Base-by-base conservation (phyloP, 2,113 vertebrate species). In the Mystacornis crossleyi region DNA sequence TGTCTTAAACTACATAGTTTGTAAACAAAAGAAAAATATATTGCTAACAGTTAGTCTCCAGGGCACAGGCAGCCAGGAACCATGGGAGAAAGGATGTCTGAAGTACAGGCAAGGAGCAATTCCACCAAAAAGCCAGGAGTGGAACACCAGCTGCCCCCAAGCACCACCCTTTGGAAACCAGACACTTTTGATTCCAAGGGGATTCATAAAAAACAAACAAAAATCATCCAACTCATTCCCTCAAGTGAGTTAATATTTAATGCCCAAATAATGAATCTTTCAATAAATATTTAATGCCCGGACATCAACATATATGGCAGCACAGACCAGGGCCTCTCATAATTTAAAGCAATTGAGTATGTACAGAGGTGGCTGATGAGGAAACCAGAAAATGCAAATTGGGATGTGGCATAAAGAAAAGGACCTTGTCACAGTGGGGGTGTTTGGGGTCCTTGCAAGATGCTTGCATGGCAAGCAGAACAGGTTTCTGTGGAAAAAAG, bases 241-340 rank as follows among this genome's bases (percentile, higher is more conserved):
- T 60, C 75, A 12, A 78, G 50, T 14, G 19, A 92, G 91, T 98
- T 85, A 98, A 98, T 98, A 98, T 97, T 98, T 98, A 95, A 98
- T 97, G 87, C 43, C 84, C 71, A 98, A 98, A 98, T 97, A 97
- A 98, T 96, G 95, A 98, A 98, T 96, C 81, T 94, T 82, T 45
- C 61, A 51, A 97, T 98, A 95, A 98, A 98, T 98, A 97, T 97
- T 98, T 98, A 97, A 98, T 96, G 58, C 34, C 60, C 2, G 6
- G 94, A 77, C 96, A 97, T 95, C 81, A 97, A 97, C 97, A 97
- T 89, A 82, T 78, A 86, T 75, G 87, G 66, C 70, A 92, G 53
- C 87, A 40, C 48, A 61, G 45, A 48, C 7, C n/a, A 66, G 28
- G 38, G 81, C 88, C 42, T 86, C 62, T 42, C 42, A 91, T 54